A percentile compares a stretch with the other conserved stretches of the same genome.
These are phyloP conservation scores for Amyelois transitella DNA, from an alignment of 1,140 invertebrate genomes.

Conservation along the genomic window DNA sequence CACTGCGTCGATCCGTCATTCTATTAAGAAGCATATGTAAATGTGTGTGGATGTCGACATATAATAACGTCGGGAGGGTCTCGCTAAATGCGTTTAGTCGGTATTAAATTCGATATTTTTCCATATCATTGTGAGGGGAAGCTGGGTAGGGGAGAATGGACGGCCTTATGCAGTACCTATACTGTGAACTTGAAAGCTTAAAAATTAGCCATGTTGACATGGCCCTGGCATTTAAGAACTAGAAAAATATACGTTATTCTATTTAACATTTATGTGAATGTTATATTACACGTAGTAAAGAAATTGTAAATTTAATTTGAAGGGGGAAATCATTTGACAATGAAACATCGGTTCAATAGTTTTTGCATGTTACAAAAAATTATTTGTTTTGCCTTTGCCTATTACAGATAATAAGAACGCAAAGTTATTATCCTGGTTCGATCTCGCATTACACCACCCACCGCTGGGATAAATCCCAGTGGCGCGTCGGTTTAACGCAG, in stretches of 20 bases:
- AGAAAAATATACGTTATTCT: background rate
- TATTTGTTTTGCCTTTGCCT: background rate
- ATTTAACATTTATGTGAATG: too few relatives aligned
- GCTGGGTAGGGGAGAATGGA: conserved; percentile 24
- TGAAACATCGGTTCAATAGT: background rate
- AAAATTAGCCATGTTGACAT: background rate
- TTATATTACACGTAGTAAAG: background rate
- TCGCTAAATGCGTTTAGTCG: conserved; percentile 43
- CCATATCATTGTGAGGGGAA: conserved; percentile 52
- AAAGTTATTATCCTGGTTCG: background rate
- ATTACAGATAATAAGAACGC: background rate
- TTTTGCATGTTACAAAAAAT: background rate
- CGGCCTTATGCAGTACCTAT: conserved; percentile 23
- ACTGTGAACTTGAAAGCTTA: too few relatives aligned
- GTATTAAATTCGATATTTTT: conserved; percentile 68
- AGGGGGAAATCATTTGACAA: too few relatives aligned
- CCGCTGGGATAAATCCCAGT: conserved; percentile 17
- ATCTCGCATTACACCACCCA: conserved; percentile 6
- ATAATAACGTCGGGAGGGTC: conserved; percentile 4
- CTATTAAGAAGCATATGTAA: conserved; percentile 2
- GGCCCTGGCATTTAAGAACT: background rate
- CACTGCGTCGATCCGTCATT: background rate
- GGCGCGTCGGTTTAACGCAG: conserved; percentile 26
- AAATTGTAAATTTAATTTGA: too few relatives aligned
- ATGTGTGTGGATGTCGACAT: conserved; percentile 4